These are phyloP conservation scores for Ginglymostoma cirratum DNA, from an alignment of 2,113 vertebrate genomes.

Conservation along the genomic window DNA sequence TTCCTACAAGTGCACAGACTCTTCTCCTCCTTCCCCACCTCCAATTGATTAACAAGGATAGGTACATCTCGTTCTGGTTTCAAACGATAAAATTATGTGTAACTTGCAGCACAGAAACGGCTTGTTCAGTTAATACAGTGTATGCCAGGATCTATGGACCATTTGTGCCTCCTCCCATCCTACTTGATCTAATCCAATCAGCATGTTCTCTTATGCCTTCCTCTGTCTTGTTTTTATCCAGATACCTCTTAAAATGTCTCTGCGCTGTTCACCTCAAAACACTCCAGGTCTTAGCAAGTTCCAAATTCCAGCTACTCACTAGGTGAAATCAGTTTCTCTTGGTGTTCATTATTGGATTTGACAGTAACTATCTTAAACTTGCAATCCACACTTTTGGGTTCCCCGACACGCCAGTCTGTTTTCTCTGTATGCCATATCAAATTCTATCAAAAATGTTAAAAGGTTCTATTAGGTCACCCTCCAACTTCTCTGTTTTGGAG, in stretches of 20 bases:
- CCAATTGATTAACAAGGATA: neutral
- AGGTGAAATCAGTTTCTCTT: neutral
- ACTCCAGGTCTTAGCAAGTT: neutral
- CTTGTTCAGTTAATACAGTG: neutral
- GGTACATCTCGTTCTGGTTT: neutral
- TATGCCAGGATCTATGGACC: neutral
- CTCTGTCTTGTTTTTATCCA: neutral
- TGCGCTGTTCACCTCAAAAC: neutral
- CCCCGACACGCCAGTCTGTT: neutral
- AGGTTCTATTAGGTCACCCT: neutral
- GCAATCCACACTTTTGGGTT: neutral
- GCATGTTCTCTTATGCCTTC: neutral
- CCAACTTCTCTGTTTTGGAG: neutral
- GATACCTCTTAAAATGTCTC: neutral
- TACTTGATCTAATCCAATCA: neutral
- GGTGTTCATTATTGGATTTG: neutral
- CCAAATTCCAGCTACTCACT: neutral
- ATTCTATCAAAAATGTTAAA: neutral
- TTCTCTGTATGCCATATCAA: neutral
- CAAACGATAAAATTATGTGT: neutral
- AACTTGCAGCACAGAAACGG: neutral
- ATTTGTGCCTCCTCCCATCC: neutral
- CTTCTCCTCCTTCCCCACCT: no score
- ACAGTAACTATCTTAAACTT: neutral
- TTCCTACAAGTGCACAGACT: neutral